Conservation (phyloP, 2,888 invertebrate species). For the Diadegma fenestrale region DNA sequence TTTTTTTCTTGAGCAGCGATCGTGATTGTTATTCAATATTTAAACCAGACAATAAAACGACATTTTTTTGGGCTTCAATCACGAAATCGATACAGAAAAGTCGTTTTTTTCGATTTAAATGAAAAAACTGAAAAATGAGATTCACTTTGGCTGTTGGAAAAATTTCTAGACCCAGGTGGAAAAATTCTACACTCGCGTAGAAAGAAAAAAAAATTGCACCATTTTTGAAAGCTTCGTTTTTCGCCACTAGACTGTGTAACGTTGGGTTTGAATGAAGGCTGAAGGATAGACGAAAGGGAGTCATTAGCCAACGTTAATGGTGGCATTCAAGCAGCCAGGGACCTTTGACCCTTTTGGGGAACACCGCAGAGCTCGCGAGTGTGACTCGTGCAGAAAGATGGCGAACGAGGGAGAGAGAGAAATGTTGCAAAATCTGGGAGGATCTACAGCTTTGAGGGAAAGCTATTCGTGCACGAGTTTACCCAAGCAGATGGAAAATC, state of each 20-base stretch:
- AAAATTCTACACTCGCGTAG: background rate
- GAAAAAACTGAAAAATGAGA: background rate
- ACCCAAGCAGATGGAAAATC: slow-evolving; percentile 77
- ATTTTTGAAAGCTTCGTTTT: slow-evolving; percentile 14
- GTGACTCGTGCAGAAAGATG: slow-evolving; percentile 25
- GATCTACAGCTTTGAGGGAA: slow-evolving; percentile 55
- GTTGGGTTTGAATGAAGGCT: slow-evolving; percentile 58
- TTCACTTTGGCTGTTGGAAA: background rate
- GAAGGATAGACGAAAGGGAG: slow-evolving; percentile 74
- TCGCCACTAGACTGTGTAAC: slow-evolving; percentile 50
- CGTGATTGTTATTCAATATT: too few species aligned
- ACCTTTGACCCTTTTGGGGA: slow-evolving; percentile 76
- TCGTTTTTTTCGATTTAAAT: background rate
- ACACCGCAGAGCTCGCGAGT: slow-evolving; percentile 40
- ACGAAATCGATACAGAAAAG: too few species aligned
- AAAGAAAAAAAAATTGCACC: background rate
- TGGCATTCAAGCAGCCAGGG: slow-evolving; percentile 77
- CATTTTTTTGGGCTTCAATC: too few species aligned
- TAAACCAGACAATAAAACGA: too few species aligned
- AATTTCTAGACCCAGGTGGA: background rate
- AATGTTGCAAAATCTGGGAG: slow-evolving; percentile 50
- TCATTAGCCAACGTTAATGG: slow-evolving; percentile 78
- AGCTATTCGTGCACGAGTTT: slow-evolving; percentile 75
- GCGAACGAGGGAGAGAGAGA: background rate
- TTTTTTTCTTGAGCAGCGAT: too few species aligned